phyloP scores from a whole-genome alignment of 2,113 vertebrate genomes.

The Myxocyprinus asiaticus region DNA sequence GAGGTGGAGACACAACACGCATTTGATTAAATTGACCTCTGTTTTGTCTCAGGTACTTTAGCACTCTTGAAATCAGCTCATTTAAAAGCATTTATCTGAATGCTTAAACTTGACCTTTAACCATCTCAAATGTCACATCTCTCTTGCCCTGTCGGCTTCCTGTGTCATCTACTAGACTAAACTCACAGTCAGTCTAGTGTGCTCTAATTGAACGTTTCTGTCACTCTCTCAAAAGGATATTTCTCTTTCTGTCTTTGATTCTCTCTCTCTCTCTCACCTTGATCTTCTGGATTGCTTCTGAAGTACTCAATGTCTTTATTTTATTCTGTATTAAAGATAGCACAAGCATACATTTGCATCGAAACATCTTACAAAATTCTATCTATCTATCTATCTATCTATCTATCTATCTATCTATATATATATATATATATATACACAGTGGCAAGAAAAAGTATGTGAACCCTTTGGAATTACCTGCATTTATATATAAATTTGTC shows the following conservation, averaged over 20 bases:
- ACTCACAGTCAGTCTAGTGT: constrained; percentile 57
- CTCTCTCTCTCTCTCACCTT: neutral
- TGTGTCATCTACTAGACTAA: constrained; percentile 60
- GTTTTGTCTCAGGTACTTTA: constrained; percentile 40
- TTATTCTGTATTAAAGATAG: too few relatives aligned
- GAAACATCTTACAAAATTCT: too few relatives aligned
- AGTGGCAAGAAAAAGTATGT: too few relatives aligned
- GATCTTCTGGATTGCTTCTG: neutral
- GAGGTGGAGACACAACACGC: constrained; percentile 18
- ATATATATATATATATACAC: too few relatives aligned
- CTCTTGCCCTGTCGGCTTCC: constrained; percentile 54
- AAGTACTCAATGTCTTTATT: too few relatives aligned
- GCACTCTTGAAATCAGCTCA: constrained; percentile 57
- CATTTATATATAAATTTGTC: too few relatives aligned
- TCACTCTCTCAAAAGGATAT: constrained; percentile 60
- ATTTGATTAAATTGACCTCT: constrained; percentile 48
- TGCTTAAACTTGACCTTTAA: constrained; percentile 71
- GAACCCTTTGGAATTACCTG: too few relatives aligned
- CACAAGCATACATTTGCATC: too few relatives aligned
- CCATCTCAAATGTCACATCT: constrained; percentile 27
- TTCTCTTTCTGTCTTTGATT: constrained; percentile 9
- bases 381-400: too few relatives aligned
- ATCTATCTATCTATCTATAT: too few relatives aligned
- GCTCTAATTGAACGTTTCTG: constrained; percentile 66
- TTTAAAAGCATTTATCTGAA: constrained; percentile 67